Conservation (phyloP, 2,888 invertebrate genomes). For the Vanessa cardui region DNA sequence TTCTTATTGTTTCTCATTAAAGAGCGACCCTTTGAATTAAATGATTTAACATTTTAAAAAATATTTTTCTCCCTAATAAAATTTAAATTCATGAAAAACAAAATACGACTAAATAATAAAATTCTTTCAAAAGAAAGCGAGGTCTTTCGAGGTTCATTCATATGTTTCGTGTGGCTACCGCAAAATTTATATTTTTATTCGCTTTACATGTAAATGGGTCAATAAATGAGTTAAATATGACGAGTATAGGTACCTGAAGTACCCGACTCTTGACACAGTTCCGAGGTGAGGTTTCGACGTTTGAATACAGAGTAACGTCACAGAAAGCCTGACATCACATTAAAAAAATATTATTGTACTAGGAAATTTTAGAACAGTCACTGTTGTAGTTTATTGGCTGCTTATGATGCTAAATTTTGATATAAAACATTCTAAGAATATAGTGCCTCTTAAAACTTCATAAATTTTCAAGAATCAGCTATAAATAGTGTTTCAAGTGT, state of each 20-base stretch:
- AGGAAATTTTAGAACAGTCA: not conserved
- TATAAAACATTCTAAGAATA: not conserved
- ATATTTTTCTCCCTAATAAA: too few species aligned
- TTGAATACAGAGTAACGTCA: conserved; percentile 16
- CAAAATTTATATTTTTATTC: not conserved
- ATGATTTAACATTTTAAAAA: not conserved
- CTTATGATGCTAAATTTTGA: not conserved
- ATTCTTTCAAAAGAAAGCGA: not conserved
- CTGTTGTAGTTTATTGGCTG: not conserved
- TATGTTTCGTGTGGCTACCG: not conserved
- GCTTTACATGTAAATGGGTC: conserved; percentile 21
- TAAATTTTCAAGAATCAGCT: conserved; percentile 3
- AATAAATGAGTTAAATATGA: conserved; percentile 34
- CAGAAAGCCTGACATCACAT: conserved; percentile 21
- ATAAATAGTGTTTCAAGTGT: not conserved
- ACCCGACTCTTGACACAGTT: conserved; percentile 35
- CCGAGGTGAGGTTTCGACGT: conserved; percentile 25
- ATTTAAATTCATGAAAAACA: too few species aligned
- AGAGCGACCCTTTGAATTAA: not conserved
- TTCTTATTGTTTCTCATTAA: not conserved
- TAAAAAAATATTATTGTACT: conserved; percentile 9
- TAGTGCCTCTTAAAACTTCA: not conserved
- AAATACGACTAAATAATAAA: not conserved
- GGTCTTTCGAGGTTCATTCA: not conserved
- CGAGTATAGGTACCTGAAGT: conserved; percentile 24